These are phyloP conservation scores for Spodoptera picta DNA, from an alignment of 2,888 invertebrate genomes.

Conservation along the genomic window DNA sequence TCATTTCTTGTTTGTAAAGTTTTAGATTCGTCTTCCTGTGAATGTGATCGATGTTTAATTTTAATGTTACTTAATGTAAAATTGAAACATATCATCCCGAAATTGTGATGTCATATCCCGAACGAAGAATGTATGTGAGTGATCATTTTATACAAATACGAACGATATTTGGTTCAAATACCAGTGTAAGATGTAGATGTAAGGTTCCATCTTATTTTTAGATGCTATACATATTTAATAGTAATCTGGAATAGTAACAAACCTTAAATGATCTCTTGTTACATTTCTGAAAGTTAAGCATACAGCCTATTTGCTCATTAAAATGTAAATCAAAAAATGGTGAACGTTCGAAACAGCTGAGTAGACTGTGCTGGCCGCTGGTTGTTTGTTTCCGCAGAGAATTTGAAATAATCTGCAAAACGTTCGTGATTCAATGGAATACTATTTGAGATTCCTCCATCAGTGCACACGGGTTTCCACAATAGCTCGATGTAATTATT, in stretches of 20 bases:
- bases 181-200: slow-evolving; percentile 43
- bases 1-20: slow-evolving; percentile 5
- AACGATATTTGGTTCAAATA: slow-evolving; percentile 55
- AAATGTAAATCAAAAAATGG: slow-evolving; percentile 9
- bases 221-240: too few species aligned
- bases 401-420: slow-evolving; percentile 10
- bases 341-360: slow-evolving; percentile 9
- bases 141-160: slow-evolving; percentile 73
- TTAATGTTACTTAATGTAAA: slow-evolving; percentile 36
- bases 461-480: slow-evolving; percentile 50
- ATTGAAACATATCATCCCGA: slow-evolving; percentile 80
- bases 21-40: slow-evolving; percentile 37
- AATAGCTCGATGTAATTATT: slow-evolving; percentile 70
- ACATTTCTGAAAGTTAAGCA: background rate
- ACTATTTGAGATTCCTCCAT: slow-evolving; percentile 36
- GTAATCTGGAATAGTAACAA: slow-evolving; percentile 14
- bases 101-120: slow-evolving; percentile 74
- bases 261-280: slow-evolving; percentile 1
- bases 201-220: slow-evolving; percentile 31
- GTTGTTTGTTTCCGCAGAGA: slow-evolving; percentile 7
- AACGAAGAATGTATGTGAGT: slow-evolving; percentile 64
- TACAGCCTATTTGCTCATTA: slow-evolving; percentile 19
- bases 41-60: slow-evolving; percentile 27
- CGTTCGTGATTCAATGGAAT: slow-evolving; percentile 24
- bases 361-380: slow-evolving; percentile 2